A percentile compares a stretch with the other conserved stretches of the same genome.
Conservation (phyloP, 2,888 invertebrate species). For the Hirudinaria manillensis region DNA sequence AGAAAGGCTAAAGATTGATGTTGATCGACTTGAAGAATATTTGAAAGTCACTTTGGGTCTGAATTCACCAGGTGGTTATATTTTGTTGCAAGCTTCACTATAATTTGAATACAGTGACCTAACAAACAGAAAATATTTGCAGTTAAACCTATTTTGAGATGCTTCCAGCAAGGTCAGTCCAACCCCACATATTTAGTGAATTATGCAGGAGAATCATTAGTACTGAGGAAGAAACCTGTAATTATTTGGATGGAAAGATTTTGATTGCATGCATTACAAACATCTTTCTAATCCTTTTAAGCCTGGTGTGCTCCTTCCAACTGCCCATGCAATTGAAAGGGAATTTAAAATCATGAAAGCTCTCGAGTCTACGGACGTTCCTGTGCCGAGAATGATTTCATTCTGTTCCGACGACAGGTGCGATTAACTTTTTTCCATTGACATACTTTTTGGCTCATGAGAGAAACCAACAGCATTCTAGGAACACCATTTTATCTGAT, state of each 20-base stretch:
- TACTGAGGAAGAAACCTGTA: conserved; percentile 56
- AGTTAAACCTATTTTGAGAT: conserved; percentile 44
- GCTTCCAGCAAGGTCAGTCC: conserved; percentile 55
- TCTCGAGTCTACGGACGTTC: conserved; percentile 49
- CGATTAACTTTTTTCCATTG: conserved; percentile 32
- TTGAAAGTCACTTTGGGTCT: conserved; percentile 45
- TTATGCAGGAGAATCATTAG: conserved; percentile 50
- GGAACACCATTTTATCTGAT: conserved; percentile 57
- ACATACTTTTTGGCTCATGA: conserved; percentile 47
- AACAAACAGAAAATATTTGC: background rate
- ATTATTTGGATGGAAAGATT: conserved; percentile 35
- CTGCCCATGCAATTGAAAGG: conserved; percentile 56
- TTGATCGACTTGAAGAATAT: conserved; percentile 44
- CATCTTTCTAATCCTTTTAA: conserved; percentile 36
- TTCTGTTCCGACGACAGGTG: conserved; percentile 49
- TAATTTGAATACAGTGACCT: too few relatives aligned
- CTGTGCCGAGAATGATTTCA: conserved; percentile 52
- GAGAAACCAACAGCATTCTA: conserved; percentile 46
- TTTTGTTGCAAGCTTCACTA: background rate
- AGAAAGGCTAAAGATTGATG: conserved; percentile 43
- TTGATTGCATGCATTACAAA: background rate
- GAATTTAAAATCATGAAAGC: conserved; percentile 55
- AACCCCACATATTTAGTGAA: conserved; percentile 55
- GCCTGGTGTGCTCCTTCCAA: conserved; percentile 55
- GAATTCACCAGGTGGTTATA: conserved; percentile 43